These are phyloP conservation scores for Scaptomyza pallida DNA, from an alignment of 1,140 invertebrate species.

Conservation along the genomic window DNA sequence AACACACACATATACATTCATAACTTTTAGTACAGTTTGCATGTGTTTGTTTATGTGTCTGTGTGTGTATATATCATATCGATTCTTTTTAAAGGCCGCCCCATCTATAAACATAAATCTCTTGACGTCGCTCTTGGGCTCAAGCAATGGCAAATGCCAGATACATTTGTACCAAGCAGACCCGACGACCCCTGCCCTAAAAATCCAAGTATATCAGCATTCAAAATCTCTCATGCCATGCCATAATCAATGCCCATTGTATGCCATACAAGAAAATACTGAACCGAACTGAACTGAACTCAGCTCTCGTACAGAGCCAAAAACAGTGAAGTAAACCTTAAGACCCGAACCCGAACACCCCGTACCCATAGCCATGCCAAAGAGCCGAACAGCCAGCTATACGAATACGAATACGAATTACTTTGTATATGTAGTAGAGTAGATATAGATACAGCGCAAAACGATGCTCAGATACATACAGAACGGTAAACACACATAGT, in stretches of 20 bases:
- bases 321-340: slow-evolving; percentile 40
- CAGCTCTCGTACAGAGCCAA: slow-evolving; percentile 54
- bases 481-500: slow-evolving; percentile 7
- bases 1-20: slow-evolving; percentile 5
- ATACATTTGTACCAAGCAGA: background rate
- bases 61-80: slow-evolving; percentile 33
- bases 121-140: slow-evolving; percentile 32
- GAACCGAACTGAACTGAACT: slow-evolving; percentile 38
- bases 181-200: slow-evolving; percentile 33
- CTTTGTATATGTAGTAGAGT: slow-evolving; percentile 8
- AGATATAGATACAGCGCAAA: slow-evolving; percentile 46
- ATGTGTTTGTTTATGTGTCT: slow-evolving; percentile 13
- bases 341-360: slow-evolving; percentile 15
- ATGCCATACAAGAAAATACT: slow-evolving; percentile 47
- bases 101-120: slow-evolving; percentile 54
- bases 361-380: background rate
- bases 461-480: slow-evolving; percentile 37
- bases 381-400: slow-evolving; percentile 33
- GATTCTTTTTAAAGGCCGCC: slow-evolving; percentile 41
- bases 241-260: slow-evolving; percentile 70
- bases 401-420: slow-evolving; percentile 43
- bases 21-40: slow-evolving; percentile 16
- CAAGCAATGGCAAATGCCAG: slow-evolving; percentile 3
- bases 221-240: slow-evolving; percentile 22
- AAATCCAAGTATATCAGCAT: slow-evolving; percentile 31